phyloP scores from a whole-genome alignment of 2,888 invertebrate species.

The Nineta flava region DNA sequence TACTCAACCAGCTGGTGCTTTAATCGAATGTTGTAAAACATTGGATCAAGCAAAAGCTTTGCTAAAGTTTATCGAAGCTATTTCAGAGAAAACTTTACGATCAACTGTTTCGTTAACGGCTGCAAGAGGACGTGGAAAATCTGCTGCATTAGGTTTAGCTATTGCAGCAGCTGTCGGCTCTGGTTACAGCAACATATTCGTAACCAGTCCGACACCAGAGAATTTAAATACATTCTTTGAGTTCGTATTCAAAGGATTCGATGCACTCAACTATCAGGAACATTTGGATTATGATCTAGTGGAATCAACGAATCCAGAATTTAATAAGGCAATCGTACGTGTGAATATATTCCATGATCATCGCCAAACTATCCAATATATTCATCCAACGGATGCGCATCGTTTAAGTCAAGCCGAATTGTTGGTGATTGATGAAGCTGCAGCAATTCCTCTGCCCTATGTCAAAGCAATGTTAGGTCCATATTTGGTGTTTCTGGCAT shows the following conservation, averaged over 20 bases:
- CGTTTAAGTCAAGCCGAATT: slow-evolving; percentile 87
- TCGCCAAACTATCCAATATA: slow-evolving; percentile 93
- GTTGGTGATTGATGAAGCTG: slow-evolving; percentile 95
- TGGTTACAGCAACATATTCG: slow-evolving; percentile 80
- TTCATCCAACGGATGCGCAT: slow-evolving; percentile 80
- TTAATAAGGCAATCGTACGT: slow-evolving; percentile 88
- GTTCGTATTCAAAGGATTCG: slow-evolving; percentile 90
- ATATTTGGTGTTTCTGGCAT: slow-evolving; percentile 87
- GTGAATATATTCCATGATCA: slow-evolving; percentile 84
- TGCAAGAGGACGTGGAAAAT: slow-evolving; percentile 93
- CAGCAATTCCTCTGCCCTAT: slow-evolving; percentile 89
- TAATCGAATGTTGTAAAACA: slow-evolving; percentile 81
- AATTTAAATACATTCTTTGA: slow-evolving; percentile 95
- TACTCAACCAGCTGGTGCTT: slow-evolving; percentile 79
- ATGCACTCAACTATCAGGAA: slow-evolving; percentile 86
- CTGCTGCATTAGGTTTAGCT: slow-evolving; percentile 87
- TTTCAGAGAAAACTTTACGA: slow-evolving; percentile 78
- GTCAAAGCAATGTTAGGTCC: slow-evolving; percentile 82
- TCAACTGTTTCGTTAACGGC: slow-evolving; percentile 93
- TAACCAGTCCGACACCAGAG: slow-evolving; percentile 95
- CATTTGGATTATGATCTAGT: slow-evolving; percentile 90
- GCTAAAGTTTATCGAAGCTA: slow-evolving; percentile 82
- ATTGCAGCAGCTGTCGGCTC: slow-evolving; percentile 75
- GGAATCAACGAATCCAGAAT: slow-evolving; percentile 89
- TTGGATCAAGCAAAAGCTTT: slow-evolving; percentile 88